Evolutionary conservation across 2,888 invertebrate genomes (phyloP), one percentile per base, ranked within the genome.

Genomic region (Mythimna albipuncta): DNA sequence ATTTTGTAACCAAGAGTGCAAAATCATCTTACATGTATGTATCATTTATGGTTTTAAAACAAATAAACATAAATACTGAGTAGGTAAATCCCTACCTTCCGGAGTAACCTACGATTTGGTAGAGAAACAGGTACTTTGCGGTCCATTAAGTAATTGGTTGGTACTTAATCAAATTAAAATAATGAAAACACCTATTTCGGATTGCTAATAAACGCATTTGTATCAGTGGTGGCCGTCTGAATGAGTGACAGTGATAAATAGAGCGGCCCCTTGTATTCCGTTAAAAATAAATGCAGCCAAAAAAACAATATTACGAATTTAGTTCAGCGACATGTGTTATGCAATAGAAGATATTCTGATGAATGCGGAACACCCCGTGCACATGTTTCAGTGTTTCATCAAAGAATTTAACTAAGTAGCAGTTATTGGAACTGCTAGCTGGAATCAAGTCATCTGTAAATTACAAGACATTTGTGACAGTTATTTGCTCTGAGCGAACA

Each of bases 231-330:
- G 13, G 9, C 50, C 38, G 63, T 57, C 68, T 35, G 57, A 69
- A 57, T 74, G 74, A 84, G 62, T 74, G 79, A 76, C 79, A 81
- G 69, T 55, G 16, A 1, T 47, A 63, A 74, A 50, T 74, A 69
- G 74, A 69, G 64, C 79, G 70, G 72, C 50, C 64, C 72, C 69
- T 64, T 69, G 75, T 69, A n/a, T 72, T 70, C 59, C 54, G 74
- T 75, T 84, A 83, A 79, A 84, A 84, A 83, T 83, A 83, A 82
- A 83, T 82, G 69, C 76, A 76, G 72, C 79, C 62, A 50, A 74
- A 72, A 73, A 64, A 64, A 71, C 50, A 77, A 77, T 44, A 69
- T 83, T 74, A 63, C 82, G 74, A 82, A 74, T 79, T 78, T 63
- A 52, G 69, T 64, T 61, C 6, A 64, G 55, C 19, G 72, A 52